Evolutionary conservation across 2,113 vertebrate species (phyloP), one percentile per base, ranked within the genome.

Genomic region (Atrichornis clamosus): DNA sequence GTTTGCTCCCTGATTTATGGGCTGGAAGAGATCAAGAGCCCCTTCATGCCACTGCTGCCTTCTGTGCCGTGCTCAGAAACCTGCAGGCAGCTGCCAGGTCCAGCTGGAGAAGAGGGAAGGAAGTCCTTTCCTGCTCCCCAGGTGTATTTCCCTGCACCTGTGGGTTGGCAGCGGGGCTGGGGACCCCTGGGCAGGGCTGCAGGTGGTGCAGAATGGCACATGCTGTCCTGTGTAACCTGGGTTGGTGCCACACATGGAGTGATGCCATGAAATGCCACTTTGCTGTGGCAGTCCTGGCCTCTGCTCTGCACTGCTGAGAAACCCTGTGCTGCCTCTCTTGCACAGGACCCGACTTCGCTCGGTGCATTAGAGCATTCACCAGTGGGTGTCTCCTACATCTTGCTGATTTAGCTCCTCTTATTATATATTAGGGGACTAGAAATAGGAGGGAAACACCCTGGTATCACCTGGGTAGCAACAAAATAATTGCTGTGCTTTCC

Each of bases 371-470:
- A 69, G 39, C 11, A 1, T 22, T 64, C 79, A n/a, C 46, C 63
- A 37, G 56, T 3, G 58, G 14, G 1, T 47, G 35, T 27, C 70
- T 85, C 65, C 26, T 24, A 22, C 18, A 27, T 22, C 84, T 77
- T 39, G 47, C 27, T 68, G 68, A 58, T 64, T 72, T 60, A 15
- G 27, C 50, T 65, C n/a, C 35, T 74, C 58, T 81, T 23, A 32
- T 64, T 77, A 26, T 77, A 26, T 55, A 78, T 30, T 16, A 37
- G 13, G 14, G 56, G 30, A 32, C 50, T 39, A 80, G 50, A 77
- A 93, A 77, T 5, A 67, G 35, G 63, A 88, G 70, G 76, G 86
- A 86, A 96, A 89, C 70, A 65, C 49, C 46, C 47, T 76, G 70
- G 49, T 69, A 83, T 79, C 0, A 1, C 47, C 67, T 80, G 77